Evolutionary conservation across 2,113 vertebrate species (phyloP), one percentile per base, ranked within the genome.

Genomic region (Suncus etruscus): DNA sequence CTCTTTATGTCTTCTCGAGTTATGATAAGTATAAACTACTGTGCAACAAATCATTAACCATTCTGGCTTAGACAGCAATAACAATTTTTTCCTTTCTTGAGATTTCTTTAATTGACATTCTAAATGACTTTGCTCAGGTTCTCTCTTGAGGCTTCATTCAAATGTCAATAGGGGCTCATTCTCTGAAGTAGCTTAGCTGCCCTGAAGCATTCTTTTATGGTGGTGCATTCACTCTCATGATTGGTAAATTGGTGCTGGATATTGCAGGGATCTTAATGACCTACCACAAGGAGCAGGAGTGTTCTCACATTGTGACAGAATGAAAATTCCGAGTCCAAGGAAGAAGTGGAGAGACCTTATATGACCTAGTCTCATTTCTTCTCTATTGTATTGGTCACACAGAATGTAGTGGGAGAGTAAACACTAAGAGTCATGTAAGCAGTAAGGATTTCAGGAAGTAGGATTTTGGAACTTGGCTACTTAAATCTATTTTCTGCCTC

Each of bases 181-280:
- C 39, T 45, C 27, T 48, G 70, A 82, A 12, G 45, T 39, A 3
- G 47, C 11, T 54, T 48, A 6, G 27, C 51, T 81, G 88, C 74
- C n/a, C 24, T 47, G 76, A 75, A 29, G 76, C 25, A 29, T 72
- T 31, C 65, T 2, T 0, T 25, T 50, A 7, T 15, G 66, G 25
- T 39, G 31, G 0, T 1, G 7, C 22, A 11, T 31, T 50, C 63
- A 15, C 24, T 50, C 3, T 10, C 45, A 63, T 0, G 3, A 18
- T 10, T 3, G 3, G 5, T 0, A 0, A 2, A 12, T 2, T 58
- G 47, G 11, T 58, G n/a, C n/a, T 70, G 66, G 39, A 7, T 22
- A 11, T 24, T 14, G 85, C 50, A 45, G 29, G 61, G 6, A 6
- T 15, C 31, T 70, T 2, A 0, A 5, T 80, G 70, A 58, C 14